Evolutionary conservation across 2,888 invertebrate genomes (phyloP).

Genomic region (Pteria penguin): DNA sequence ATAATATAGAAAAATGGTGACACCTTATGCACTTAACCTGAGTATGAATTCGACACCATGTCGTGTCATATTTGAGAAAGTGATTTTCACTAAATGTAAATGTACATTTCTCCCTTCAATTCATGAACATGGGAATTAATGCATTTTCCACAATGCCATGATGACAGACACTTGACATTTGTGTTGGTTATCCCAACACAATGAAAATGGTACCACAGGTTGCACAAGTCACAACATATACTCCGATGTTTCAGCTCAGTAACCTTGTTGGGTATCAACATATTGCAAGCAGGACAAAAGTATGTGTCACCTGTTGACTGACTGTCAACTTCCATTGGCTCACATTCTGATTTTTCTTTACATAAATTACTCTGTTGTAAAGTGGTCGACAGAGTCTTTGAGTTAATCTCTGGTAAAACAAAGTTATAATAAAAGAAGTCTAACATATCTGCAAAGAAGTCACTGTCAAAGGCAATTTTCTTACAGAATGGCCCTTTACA

Average conservation of each 20-base stretch:
- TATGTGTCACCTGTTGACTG: background rate
- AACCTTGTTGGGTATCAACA: background rate
- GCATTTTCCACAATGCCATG: slow-evolving; percentile 4
- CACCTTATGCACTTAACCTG: too few relatives aligned
- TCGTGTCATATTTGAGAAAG: too few relatives aligned
- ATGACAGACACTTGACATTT: background rate
- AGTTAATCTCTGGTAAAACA: slow-evolving; percentile 8
- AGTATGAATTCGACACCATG: too few relatives aligned
- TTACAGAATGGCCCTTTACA: background rate
- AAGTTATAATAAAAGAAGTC: background rate
- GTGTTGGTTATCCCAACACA: slow-evolving; percentile 1
- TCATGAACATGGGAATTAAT: background rate
- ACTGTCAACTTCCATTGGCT: background rate
- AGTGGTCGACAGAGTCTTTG: background rate
- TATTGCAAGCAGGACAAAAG: background rate
- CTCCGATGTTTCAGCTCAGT: background rate
- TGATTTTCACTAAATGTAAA: too few relatives aligned
- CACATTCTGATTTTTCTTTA: background rate
- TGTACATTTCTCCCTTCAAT: too few relatives aligned
- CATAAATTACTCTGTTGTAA: background rate
- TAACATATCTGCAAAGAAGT: slow-evolving; percentile 3
- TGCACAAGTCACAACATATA: slow-evolving; percentile 14
- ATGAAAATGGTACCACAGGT: slow-evolving; percentile 8
- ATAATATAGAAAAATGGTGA: too few relatives aligned
- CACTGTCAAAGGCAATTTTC: slow-evolving; percentile 3